These are phyloP conservation scores for Drosophila prosaltans DNA, from an alignment of 1,140 invertebrate species.

Conservation along the genomic window DNA sequence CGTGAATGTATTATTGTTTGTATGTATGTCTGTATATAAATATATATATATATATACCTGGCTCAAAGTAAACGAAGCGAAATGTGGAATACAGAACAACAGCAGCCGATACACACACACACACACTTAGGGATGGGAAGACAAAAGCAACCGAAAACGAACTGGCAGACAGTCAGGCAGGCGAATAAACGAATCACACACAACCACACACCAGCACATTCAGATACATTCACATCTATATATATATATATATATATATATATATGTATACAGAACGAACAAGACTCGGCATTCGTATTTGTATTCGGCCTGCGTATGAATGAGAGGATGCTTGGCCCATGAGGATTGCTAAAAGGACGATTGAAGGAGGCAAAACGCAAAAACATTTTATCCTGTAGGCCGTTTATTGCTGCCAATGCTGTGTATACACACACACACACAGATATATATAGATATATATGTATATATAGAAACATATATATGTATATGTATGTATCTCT, in stretches of 20 bases:
- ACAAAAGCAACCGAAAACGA: slow-evolving; percentile 38
- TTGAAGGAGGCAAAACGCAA: slow-evolving; percentile 72
- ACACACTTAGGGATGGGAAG: slow-evolving; percentile 9
- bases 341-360: slow-evolving; percentile 62
- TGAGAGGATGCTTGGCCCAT: slow-evolving; percentile 38
- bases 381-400: slow-evolving; percentile 71
- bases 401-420: slow-evolving; percentile 65
- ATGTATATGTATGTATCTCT: slow-evolving; percentile 32
- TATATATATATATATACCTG: slow-evolving; percentile 29
- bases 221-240: background rate
- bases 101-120: slow-evolving; percentile 56
- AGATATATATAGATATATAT: background rate
- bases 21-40: slow-evolving; percentile 15
- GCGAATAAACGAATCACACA: slow-evolving; percentile 54
- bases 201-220: slow-evolving; percentile 23
- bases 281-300: slow-evolving; percentile 47
- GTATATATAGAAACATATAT: background rate
- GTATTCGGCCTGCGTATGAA: slow-evolving; percentile 63
- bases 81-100: slow-evolving; percentile 65
- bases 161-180: slow-evolving; percentile 73
- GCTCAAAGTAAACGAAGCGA: slow-evolving; percentile 66
- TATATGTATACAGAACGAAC: slow-evolving; percentile 38
- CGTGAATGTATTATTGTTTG: slow-evolving; percentile 11
- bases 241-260: background rate
- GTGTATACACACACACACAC: slow-evolving; percentile 29